Evolutionary conservation across 2,888 invertebrate genomes (phyloP).

Genomic region (Pantelozetes paolii): DNA sequence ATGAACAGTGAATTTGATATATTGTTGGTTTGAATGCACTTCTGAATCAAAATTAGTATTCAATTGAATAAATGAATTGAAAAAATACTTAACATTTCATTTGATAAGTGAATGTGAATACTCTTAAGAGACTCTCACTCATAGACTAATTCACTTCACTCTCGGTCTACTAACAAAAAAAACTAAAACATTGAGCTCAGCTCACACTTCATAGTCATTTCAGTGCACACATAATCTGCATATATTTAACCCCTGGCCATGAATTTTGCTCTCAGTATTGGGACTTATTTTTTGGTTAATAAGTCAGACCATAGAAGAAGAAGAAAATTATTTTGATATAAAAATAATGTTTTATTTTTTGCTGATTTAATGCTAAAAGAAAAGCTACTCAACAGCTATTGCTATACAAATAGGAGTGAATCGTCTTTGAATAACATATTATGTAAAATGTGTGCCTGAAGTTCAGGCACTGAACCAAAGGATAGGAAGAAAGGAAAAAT

Average conservation of each 20-base stretch:
- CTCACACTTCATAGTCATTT: not conserved
- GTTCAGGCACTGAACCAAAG: no score
- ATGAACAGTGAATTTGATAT: conserved; percentile 22
- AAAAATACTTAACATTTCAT: not conserved
- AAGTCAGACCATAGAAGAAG: conserved; percentile 1
- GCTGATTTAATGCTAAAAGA: no score
- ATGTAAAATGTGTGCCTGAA: no score
- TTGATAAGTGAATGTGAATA: not conserved
- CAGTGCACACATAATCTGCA: conserved; percentile 11
- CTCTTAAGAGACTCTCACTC: no score
- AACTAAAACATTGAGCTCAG: not conserved
- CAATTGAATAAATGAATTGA: no score
- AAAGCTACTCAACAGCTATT: no score
- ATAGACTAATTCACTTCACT: not conserved
- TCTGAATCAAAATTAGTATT: conserved; percentile 6
- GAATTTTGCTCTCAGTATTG: not conserved
- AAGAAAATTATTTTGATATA: no score
- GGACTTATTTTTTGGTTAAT: conserved; percentile 5
- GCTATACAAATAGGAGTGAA: no score
- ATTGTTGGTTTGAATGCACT: conserved; percentile 1
- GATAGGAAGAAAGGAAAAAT: no score
- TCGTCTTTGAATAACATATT: no score
- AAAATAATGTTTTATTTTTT: no score
- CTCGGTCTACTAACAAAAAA: not conserved
- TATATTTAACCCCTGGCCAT: not conserved